These are phyloP conservation scores for Trilocha varians DNA, from an alignment of 2,888 invertebrate species.

Conservation along the genomic window DNA sequence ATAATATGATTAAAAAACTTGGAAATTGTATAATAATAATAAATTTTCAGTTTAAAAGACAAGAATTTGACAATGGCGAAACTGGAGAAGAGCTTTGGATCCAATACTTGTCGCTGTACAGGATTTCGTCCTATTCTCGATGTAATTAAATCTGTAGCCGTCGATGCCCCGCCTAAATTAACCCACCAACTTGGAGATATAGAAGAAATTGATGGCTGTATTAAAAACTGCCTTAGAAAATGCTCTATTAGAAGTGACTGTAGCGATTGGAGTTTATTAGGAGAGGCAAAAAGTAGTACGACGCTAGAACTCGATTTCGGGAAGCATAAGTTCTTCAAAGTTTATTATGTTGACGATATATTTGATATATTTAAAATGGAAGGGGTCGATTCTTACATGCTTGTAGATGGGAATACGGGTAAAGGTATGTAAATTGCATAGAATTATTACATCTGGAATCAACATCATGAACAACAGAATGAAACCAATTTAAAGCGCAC, in stretches of 20 bases:
- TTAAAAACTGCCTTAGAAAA: conserved; percentile 31
- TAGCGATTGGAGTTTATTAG: conserved; percentile 46
- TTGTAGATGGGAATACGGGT: conserved; percentile 81
- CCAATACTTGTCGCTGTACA: conserved; percentile 86
- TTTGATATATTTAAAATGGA: conserved; percentile 57
- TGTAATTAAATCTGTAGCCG: conserved; percentile 81
- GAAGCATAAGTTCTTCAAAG: conserved; percentile 59
- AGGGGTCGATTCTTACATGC: conserved; percentile 62
- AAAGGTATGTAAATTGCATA: too few species aligned
- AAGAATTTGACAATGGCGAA: conserved; percentile 76
- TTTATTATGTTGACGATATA: conserved; percentile 52
- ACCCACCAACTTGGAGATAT: conserved; percentile 62
- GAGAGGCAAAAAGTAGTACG: conserved; percentile 18
- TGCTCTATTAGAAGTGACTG: conserved; percentile 32
- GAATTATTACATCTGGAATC: too few species aligned
- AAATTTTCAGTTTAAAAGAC: conserved; percentile 57
- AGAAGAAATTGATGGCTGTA: conserved; percentile 43
- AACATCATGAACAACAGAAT: too few species aligned
- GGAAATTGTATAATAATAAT: too few species aligned
- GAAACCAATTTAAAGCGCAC: too few species aligned
- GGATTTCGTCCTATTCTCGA: conserved; percentile 85
- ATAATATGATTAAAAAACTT: too few species aligned
- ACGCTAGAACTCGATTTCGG: conserved; percentile 63
- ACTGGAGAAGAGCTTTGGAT: conserved; percentile 81
- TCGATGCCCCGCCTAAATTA: conserved; percentile 71